These are phyloP conservation scores for Cyprinella venusta DNA, from an alignment of 2,797 vertebrate genomes.

Conservation along the genomic window DNA sequence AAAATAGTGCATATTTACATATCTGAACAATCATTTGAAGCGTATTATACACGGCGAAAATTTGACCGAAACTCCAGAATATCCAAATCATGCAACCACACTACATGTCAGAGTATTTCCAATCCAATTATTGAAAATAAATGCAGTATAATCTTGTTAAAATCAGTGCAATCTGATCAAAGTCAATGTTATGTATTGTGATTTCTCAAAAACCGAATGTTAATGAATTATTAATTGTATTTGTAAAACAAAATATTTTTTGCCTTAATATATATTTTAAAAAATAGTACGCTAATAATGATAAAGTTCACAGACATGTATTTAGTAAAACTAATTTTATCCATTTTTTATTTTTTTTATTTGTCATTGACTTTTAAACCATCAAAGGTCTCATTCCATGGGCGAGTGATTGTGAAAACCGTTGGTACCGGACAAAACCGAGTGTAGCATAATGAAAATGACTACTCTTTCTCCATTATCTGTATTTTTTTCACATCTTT, in stretches of 20 bases:
- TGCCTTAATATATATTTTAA: neutral
- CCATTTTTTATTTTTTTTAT: neutral
- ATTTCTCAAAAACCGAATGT: neutral
- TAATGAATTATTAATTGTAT: neutral
- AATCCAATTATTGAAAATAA: neutral
- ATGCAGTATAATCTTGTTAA: neutral
- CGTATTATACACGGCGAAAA: no score
- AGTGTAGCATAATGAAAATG: neutral
- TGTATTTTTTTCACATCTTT: neutral
- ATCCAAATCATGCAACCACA: neutral
- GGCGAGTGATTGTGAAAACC: neutral
- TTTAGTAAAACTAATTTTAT: neutral
- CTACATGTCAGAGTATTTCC: neutral
- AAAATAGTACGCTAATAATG: neutral
- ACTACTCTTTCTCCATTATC: neutral
- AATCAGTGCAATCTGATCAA: no score
- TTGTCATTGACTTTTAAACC: neutral
- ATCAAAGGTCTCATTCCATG: slow-evolving; percentile 7
- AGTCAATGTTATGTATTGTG: neutral
- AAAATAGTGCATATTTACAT: no score
- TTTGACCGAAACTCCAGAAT: no score
- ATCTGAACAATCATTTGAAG: no score
- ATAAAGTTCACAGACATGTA: neutral
- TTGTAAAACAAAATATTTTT: neutral
- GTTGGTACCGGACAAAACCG: neutral